Conservation (phyloP, 2,888 invertebrate species). For the Caenorhabditis afra region DNA sequence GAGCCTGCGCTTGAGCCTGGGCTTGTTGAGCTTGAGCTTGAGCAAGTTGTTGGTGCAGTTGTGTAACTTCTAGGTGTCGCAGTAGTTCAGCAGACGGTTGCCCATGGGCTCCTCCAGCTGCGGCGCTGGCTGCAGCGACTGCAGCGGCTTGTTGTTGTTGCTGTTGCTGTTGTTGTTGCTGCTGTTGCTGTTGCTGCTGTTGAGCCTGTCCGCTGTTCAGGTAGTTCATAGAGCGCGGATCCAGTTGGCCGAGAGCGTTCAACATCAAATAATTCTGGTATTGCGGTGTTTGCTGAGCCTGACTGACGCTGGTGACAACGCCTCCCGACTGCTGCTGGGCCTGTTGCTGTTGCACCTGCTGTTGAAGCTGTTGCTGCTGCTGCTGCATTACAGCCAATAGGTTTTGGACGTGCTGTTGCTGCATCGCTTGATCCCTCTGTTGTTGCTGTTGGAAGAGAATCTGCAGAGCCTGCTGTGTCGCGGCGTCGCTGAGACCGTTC, state of each 20-base stretch:
- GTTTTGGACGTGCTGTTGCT: conserved; percentile 38
- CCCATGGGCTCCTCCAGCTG: neutral
- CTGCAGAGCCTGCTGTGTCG: conserved; percentile 43
- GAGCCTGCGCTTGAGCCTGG: neutral
- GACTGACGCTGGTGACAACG: neutral
- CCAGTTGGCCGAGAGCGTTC: neutral
- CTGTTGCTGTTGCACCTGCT: conserved; percentile 26
- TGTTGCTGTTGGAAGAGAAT: conserved; percentile 19
- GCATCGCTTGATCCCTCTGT: conserved; percentile 15
- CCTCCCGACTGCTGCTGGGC: conserved; percentile 13
- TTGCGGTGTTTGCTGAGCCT: conserved; percentile 6
- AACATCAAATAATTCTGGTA: neutral
- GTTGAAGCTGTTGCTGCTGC: conserved; percentile 45
- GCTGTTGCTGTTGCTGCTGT: conserved; percentile 1
- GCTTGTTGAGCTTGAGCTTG: too few species aligned
- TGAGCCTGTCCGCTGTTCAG: neutral
- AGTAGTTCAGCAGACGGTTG: neutral
- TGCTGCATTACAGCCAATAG: conserved; percentile 25
- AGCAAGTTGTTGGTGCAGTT: neutral
- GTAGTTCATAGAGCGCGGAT: neutral
- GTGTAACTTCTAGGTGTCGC: neutral
- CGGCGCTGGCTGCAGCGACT: too few species aligned
- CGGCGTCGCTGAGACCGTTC: conserved; percentile 45
- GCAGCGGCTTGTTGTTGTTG: neutral
- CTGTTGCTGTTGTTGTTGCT: conserved; percentile 1